Evolutionary conservation across 2,888 invertebrate genomes (phyloP), one percentile per base, ranked within the genome.

Genomic region (Embidobia sp.): DNA sequence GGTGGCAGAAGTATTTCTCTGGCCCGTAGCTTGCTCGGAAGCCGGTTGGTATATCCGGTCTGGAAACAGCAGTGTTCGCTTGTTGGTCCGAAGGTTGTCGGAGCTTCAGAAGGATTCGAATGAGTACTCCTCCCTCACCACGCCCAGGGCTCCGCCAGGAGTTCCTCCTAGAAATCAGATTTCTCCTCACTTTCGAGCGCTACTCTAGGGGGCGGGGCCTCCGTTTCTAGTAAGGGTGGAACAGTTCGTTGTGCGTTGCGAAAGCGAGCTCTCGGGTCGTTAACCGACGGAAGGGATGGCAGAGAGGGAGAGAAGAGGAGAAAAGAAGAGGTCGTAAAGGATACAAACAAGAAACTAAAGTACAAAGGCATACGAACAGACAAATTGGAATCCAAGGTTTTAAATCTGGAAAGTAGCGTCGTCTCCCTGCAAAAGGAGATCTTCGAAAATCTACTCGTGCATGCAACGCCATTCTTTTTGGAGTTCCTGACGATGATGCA

Each of bases 191-290:
- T 73, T 66, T 70, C 57, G 75, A 64, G 63, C 48, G 59, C 81
- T 83, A 63, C 80, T 86, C 87, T 85, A 86, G 87, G 86, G 88
- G 88, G 88, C 88, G 88, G 88, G 81, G 88, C 88, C 79, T 84
- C 84, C 85, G 85, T 85, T 86, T 85, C 86, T 87, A 86, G 82
- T 78, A 59, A 64, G 76, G 26, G 73, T 29, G 63, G 44, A 51
- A 29, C 51, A 64, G 72, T 55, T 61, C 72, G 49, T 66, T 57
- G 72, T 59, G 57, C 73, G 53, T 49, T 37, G 55, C 48, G 49
- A 55, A 40, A 40, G 61, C 10, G 51, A 69, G 48, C 29, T 49
- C 66, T 48, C 61, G n/a, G n/a, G 44, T 51, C 66, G 61, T 53
- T 55, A 64, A 69, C 40, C 27, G 59, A 49, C 35, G 27, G 31